Conservation (phyloP, 2,113 vertebrate species). For the Excalfactoria chinensis region DNA sequence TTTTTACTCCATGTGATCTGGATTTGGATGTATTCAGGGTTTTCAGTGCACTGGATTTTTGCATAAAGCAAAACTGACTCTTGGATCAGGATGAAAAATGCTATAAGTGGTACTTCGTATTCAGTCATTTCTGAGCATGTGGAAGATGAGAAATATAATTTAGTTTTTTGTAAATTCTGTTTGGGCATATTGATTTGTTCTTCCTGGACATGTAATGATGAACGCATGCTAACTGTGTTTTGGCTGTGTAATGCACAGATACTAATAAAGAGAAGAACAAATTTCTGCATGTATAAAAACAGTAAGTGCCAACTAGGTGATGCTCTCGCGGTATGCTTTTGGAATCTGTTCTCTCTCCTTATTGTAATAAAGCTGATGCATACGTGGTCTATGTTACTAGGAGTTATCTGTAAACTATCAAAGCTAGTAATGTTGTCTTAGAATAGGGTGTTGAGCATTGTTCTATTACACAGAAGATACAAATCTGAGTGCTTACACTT, state of each 20-base stretch:
- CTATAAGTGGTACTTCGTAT: background rate
- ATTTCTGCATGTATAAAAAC: background rate
- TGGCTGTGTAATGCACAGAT: background rate
- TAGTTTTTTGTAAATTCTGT: background rate
- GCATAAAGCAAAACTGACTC: background rate
- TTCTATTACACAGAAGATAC: background rate
- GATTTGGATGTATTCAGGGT: background rate
- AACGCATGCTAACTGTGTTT: background rate
- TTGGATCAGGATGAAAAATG: background rate
- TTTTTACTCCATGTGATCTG: background rate
- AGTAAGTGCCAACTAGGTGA: background rate
- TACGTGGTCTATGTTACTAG: background rate
- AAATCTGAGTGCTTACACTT: background rate
- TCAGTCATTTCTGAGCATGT: background rate
- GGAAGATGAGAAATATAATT: background rate
- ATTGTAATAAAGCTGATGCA: constrained; percentile 11
- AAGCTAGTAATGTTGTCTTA: background rate
- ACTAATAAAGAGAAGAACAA: background rate
- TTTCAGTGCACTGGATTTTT: background rate
- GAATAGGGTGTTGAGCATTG: background rate
- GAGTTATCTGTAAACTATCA: background rate
- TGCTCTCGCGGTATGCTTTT: background rate
- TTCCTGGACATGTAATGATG: constrained; percentile 1
- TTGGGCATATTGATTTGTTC: background rate
- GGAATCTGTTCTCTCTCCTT: background rate